Evolutionary conservation across 2,888 invertebrate species (phyloP).

Genomic region (Argyra leucocephala): DNA sequence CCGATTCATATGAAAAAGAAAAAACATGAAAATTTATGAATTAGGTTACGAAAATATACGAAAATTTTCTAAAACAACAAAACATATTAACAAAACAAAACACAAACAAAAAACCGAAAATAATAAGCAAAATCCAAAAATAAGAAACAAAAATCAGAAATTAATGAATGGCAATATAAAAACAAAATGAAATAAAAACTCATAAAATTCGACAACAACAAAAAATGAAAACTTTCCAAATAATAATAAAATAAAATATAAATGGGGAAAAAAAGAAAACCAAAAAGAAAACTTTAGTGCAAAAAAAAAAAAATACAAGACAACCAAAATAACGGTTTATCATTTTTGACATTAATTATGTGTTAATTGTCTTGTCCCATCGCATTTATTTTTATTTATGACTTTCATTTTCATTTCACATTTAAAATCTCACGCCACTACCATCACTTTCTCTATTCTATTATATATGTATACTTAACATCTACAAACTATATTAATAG

Average conservation of each 20-base stretch:
- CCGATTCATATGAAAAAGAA: too few relatives aligned
- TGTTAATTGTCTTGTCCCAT: slow-evolving; percentile 11
- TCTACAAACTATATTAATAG: too few relatives aligned
- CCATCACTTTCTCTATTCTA: too few relatives aligned
- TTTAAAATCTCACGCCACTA: too few relatives aligned
- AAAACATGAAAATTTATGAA: not conserved
- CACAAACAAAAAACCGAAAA: too few relatives aligned
- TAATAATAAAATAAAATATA: slow-evolving; percentile 3
- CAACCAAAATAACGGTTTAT: not conserved
- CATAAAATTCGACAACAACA: not conserved
- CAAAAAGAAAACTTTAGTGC: not conserved
- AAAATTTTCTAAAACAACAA: not conserved
- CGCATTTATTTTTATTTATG: slow-evolving; percentile 11
- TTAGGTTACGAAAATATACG: not conserved
- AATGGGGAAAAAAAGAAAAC: not conserved
- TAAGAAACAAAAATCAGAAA: too few relatives aligned
- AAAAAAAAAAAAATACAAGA: not conserved
- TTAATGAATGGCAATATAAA: too few relatives aligned
- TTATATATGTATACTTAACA: too few relatives aligned
- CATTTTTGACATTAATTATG: slow-evolving; percentile 11
- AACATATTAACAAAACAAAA: not conserved
- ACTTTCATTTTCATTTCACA: not conserved
- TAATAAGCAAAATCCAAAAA: not conserved
- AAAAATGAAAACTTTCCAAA: not conserved
- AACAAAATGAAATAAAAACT: not conserved